phyloP scores from a whole-genome alignment of 2,113 vertebrate genomes.

The Cygnus atratus region DNA sequence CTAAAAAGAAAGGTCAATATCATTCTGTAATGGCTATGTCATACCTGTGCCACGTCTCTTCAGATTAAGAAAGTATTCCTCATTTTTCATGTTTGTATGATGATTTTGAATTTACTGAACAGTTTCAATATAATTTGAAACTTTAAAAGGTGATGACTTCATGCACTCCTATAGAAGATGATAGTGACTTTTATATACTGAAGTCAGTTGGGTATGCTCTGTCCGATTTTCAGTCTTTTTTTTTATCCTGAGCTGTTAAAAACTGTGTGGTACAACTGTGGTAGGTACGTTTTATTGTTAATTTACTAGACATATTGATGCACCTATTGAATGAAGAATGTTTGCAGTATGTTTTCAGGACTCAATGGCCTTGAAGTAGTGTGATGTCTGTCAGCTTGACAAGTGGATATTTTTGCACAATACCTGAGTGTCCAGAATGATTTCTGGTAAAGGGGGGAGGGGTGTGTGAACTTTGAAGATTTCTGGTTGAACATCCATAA shows the following conservation, averaged over 20 bases:
- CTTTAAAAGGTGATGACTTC: neutral
- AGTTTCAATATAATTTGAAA: neutral
- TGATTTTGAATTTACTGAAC: neutral
- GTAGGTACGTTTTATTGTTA: neutral
- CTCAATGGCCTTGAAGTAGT: neutral
- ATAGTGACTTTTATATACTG: neutral
- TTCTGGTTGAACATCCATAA: neutral
- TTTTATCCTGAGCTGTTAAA: neutral
- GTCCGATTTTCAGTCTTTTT: neutral
- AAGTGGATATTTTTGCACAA: neutral
- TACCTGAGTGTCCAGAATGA: neutral
- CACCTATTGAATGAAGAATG: neutral
- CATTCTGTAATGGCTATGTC: neutral
- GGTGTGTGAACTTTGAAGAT: neutral
- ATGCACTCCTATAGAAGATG: neutral
- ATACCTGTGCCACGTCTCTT: neutral
- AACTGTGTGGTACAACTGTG: neutral
- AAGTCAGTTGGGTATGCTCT: neutral
- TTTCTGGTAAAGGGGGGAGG: neutral
- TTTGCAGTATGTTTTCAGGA: neutral
- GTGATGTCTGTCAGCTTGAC: neutral
- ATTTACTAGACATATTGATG: neutral
- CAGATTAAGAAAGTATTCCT: neutral
- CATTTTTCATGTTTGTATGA: neutral
- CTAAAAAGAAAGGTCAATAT: neutral